A percentile compares a stretch with the other conserved stretches of the same genome.
Conservation (phyloP, 2,797 vertebrate species). For the Xiphorhynchus erythropygius region DNA sequence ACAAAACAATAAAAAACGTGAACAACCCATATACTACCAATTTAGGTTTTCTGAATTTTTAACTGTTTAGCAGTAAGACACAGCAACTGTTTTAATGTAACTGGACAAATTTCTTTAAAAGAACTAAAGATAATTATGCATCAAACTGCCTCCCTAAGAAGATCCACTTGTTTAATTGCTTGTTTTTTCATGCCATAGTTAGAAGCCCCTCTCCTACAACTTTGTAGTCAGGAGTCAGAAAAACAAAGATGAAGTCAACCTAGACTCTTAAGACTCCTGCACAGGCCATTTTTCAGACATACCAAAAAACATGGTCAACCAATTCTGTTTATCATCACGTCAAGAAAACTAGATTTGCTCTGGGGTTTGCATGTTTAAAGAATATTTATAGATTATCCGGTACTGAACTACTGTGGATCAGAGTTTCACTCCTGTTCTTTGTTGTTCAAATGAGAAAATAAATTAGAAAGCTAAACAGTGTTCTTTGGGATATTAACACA, state of each 20-base stretch:
- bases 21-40: fast-evolving
- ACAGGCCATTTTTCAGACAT: background rate
- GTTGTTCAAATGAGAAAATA: background rate
- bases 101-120: background rate
- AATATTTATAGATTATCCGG: background rate
- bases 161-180: background rate
- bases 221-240: background rate
- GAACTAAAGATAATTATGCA: background rate
- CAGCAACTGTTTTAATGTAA: background rate
- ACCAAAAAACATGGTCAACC: background rate
- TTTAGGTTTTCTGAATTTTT: background rate
- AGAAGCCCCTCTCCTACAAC: background rate
- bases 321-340: background rate
- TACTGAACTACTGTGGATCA: background rate
- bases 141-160: background rate
- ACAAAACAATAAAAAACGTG: too few species aligned
- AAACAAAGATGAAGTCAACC: background rate
- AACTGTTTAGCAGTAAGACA: background rate
- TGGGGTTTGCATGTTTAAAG: background rate
- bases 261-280: background rate
- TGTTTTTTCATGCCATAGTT: background rate
- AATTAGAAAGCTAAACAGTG: background rate
- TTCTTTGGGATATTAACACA: background rate
- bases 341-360: background rate
- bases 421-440: background rate